Conservation (phyloP, 2,888 invertebrate species). For the Eupithecia inturbata region DNA sequence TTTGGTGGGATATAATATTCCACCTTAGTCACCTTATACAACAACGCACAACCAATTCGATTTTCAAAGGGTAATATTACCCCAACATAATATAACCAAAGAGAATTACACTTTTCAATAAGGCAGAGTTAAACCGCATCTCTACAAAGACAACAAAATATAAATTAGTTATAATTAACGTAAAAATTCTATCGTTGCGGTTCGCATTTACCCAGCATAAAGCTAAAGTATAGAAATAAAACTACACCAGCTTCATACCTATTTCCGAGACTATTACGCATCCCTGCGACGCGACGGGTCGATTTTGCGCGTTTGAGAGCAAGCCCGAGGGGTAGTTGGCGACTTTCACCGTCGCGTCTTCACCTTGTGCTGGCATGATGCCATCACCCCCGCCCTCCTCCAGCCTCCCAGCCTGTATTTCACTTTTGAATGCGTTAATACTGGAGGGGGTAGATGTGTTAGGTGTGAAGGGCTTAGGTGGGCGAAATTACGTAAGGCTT, state of each 20-base stretch:
- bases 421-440: constrained; percentile 12
- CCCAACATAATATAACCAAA: not conserved
- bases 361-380: constrained; percentile 76
- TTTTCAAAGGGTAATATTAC: not conserved
- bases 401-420: constrained; percentile 12
- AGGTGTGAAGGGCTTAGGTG: not conserved
- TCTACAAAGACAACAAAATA: not conserved
- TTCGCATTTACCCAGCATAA: not conserved
- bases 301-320: constrained; percentile 28
- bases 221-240: not conserved
- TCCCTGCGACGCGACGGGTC: constrained; percentile 16
- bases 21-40: no score
- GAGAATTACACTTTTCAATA: not conserved
- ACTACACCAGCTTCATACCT: not conserved
- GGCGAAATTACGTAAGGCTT: not conserved
- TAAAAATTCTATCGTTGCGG: not conserved
- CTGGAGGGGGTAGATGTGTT: not conserved
- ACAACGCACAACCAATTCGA: not conserved
- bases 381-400: constrained; percentile 56
- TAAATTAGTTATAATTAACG: not conserved
- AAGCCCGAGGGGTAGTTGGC: constrained; percentile 27
- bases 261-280: constrained; percentile 17
- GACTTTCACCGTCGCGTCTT: constrained; percentile 79
- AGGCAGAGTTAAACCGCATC: not conserved
- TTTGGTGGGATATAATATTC: no score